Evolutionary conservation across 2,797 vertebrate genomes (phyloP), one percentile per base, ranked within the genome.

Genomic region (Meda fulgida): DNA sequence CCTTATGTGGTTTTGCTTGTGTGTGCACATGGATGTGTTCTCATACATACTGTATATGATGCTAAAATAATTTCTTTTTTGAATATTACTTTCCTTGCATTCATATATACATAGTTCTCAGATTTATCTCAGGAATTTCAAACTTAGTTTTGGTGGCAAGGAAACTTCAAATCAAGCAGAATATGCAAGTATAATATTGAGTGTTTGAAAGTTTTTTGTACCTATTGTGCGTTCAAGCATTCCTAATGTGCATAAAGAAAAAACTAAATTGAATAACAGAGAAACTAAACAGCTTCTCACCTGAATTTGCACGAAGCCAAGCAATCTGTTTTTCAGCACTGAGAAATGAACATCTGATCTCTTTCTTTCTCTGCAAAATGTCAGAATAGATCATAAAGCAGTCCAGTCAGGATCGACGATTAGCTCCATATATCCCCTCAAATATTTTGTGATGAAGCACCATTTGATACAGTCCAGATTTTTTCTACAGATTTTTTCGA

Each of bases 121-220:
- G 48, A 84, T 80, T 73, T 78, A 83, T 84, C 85, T 87, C 86
- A 87, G 86, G 86, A 87, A 87, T 80, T 71, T 23, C 55, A 58
- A 58, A 65, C 36, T 38, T 23, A 23, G 69, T 43, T 73, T 51
- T 58, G 58, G n/a, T 60, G 58, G 58, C n/a, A 60, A 60, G 69
- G 43, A 13, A 19, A 46, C 40, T 72, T 83, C 26, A 66, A 75
- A 51, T 73, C 40, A 80, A 40, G 46, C 72, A 58, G n/a, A 46
- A 43, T 73, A 75, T 67, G 69, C 43, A 65, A 80, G 58, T 73
- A 38, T 26, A 26, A 19, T 34, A 55, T 55, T 69, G 36, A 80
- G 60, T 72, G 23, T 78, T 81, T 65, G 21, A 34, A 63, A 51
- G 21, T 13, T 26, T 65, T 73, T 78, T 29, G 43, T 76, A 66